Evolutionary conservation across 2,797 vertebrate species (phyloP).

Genomic region (Cottoperca gobio): DNA sequence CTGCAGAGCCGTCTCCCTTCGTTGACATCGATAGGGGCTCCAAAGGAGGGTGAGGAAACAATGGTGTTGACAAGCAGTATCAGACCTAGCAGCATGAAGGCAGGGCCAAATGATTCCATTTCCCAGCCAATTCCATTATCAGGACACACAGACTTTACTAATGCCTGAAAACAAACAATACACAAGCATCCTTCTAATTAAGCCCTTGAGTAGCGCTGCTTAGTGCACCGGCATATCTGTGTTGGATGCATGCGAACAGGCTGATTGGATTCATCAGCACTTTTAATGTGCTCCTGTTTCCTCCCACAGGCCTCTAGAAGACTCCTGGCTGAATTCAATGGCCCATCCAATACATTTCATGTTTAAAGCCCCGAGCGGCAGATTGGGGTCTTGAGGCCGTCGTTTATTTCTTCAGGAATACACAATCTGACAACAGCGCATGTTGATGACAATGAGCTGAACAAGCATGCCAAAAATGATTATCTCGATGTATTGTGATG

Average conservation of each 20-base stretch:
- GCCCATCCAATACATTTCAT: conserved; percentile 45
- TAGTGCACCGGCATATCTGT: conserved; percentile 76
- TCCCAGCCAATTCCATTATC: conserved; percentile 84
- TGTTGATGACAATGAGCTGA: conserved; percentile 23
- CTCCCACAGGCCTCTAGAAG: conserved; percentile 65
- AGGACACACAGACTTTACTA: conserved; percentile 81
- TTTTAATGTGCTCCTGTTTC: conserved; percentile 76
- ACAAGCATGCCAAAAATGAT: conserved; percentile 14
- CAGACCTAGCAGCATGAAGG: conserved; percentile 74
- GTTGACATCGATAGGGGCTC: conserved; percentile 77
- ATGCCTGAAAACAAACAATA: conserved; percentile 84
- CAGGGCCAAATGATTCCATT: conserved; percentile 79
- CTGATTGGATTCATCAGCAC: conserved; percentile 83
- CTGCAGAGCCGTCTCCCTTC: conserved; percentile 66
- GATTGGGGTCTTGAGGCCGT: conserved; percentile 41
- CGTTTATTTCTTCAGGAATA: conserved; percentile 49
- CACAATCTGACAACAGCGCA: conserved; percentile 49
- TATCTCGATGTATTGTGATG: conserved; percentile 8
- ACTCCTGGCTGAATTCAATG: conserved; percentile 67
- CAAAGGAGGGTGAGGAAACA: conserved; percentile 73
- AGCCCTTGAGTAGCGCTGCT: conserved; percentile 81
- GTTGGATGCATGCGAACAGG: conserved; percentile 78
- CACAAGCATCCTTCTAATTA: conserved; percentile 83
- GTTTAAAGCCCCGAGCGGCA: conserved; percentile 50
- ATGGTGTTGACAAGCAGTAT: conserved; percentile 82